Evolutionary conservation across 2,888 invertebrate species (phyloP).

Genomic region (Pseudoips prasinana): DNA sequence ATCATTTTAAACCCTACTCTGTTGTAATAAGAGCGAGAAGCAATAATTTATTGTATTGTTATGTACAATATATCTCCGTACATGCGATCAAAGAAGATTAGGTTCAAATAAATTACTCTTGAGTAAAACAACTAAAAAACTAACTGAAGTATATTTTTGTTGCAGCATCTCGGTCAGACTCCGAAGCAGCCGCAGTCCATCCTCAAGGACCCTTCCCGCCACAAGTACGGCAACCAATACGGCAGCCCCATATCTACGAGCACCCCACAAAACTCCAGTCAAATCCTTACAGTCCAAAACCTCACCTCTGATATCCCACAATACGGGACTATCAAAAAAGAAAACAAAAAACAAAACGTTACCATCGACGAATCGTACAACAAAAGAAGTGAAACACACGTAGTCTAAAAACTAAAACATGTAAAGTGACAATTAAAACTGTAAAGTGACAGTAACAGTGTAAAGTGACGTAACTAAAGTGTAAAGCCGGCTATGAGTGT

Average conservation of each 20-base stretch:
- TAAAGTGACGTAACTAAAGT: slow-evolving; percentile 17
- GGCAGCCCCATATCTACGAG: slow-evolving; percentile 70
- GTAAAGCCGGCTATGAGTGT: slow-evolving; percentile 7
- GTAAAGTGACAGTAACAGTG: slow-evolving; percentile 16
- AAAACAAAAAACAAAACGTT: slow-evolving; percentile 76
- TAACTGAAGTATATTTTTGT: no score
- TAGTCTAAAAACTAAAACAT: slow-evolving; percentile 45
- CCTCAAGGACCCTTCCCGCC: slow-evolving; percentile 83
- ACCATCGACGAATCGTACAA: slow-evolving; percentile 75
- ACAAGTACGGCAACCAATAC: slow-evolving; percentile 80
- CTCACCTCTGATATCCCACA: slow-evolving; percentile 74
- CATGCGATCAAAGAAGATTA: no score
- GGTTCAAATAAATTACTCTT: no score
- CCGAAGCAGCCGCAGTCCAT: slow-evolving; percentile 84
- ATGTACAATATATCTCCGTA: no score
- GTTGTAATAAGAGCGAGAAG: no score
- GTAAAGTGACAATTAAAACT: slow-evolving; percentile 14
- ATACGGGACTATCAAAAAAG: slow-evolving; percentile 78
- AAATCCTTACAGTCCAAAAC: slow-evolving; percentile 83
- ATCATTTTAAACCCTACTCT: no score
- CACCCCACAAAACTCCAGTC: slow-evolving; percentile 73
- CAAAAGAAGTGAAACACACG: slow-evolving; percentile 71
- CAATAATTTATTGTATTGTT: no score
- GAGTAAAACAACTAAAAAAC: no score
- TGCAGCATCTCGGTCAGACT: slow-evolving; percentile 70